A percentile compares a stretch with the other conserved stretches of the same genome.
These are phyloP conservation scores for Oophaga sylvatica DNA, from an alignment of 2,797 vertebrate species.

Conservation along the genomic window DNA sequence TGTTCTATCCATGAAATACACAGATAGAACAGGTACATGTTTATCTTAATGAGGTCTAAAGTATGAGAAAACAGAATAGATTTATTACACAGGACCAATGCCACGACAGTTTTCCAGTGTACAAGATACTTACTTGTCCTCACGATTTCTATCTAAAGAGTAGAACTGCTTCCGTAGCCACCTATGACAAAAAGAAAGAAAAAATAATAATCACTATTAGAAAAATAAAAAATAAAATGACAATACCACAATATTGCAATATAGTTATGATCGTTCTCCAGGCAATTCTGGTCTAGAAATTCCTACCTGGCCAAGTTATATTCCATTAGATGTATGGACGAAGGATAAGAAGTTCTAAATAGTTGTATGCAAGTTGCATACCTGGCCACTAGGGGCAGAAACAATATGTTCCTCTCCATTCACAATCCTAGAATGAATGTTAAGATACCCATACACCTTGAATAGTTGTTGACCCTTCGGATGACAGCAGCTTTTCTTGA, in stretches of 20 bases:
- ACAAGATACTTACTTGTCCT: slow-evolving; percentile 84
- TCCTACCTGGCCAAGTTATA: background rate
- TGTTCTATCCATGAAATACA: no score
- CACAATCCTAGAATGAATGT: no score
- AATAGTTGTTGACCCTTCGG: no score
- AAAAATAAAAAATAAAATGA: background rate
- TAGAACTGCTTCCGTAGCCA: slow-evolving; percentile 99
- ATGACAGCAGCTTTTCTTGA: no score
- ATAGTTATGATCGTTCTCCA: background rate
- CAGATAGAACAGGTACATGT: no score
- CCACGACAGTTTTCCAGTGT: background rate
- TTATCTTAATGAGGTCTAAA: no score
- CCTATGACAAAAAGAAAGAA: slow-evolving; percentile 69
- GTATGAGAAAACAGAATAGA: no score
- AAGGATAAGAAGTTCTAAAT: background rate
- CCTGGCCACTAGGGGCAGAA: no score
- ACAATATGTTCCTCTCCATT: no score
- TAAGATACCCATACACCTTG: no score
- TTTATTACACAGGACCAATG: background rate
- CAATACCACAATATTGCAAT: background rate
- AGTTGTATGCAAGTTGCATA: no score
- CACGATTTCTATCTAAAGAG: slow-evolving; percentile 89
- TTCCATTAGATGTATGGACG: background rate
- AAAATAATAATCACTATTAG: background rate
- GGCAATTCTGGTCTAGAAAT: background rate